These are phyloP conservation scores for Sternotherus odoratus DNA, from an alignment of 2,797 vertebrate genomes.

Conservation along the genomic window DNA sequence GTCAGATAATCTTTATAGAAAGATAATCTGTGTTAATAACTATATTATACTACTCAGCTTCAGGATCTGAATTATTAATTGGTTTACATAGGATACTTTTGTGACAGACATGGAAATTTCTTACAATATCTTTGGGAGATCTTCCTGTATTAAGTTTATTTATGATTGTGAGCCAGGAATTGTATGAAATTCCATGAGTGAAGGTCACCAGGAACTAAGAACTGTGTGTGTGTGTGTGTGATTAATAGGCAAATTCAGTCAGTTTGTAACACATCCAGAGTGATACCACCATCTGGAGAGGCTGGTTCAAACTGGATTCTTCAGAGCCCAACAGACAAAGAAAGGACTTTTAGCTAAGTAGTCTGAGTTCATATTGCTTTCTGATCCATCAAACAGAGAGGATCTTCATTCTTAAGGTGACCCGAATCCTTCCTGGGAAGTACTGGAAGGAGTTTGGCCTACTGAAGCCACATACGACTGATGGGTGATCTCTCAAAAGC, in stretches of 20 bases:
- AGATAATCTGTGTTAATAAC: conserved; percentile 25
- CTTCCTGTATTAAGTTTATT: not conserved
- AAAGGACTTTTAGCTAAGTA: not conserved
- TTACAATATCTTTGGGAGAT: not conserved
- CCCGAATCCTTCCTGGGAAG: not conserved
- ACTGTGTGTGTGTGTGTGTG: no score
- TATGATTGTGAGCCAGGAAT: not conserved
- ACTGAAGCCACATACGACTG: not conserved
- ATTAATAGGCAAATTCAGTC: not conserved
- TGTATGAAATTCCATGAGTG: not conserved
- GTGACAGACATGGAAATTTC: not conserved
- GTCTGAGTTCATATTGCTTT: not conserved
- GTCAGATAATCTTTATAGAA: not conserved
- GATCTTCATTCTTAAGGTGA: no score
- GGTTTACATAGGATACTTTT: not conserved
- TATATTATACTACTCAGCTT: conserved; percentile 1
- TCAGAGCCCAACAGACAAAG: not conserved
- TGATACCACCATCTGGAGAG: not conserved
- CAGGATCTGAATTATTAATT: not conserved
- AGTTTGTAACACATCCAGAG: not conserved
- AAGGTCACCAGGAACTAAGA: not conserved
- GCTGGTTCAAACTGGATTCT: not conserved
- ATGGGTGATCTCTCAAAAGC: not conserved
- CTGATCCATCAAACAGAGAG: not conserved
- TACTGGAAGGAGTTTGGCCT: not conserved